Conservation (phyloP, 2,888 invertebrate genomes). For the Rhyacophila evoluta region DNA sequence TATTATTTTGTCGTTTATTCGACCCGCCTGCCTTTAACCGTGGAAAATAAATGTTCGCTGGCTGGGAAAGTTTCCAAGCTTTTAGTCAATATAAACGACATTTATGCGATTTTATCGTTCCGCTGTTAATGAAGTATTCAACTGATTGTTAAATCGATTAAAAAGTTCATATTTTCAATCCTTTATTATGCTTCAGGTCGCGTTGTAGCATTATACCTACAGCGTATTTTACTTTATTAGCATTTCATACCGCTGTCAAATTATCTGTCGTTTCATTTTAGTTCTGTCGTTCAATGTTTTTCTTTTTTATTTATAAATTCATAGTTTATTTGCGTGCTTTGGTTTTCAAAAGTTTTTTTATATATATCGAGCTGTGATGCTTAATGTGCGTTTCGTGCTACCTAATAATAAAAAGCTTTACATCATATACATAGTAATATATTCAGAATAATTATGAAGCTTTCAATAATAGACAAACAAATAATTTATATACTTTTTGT, state of each 20-base stretch:
- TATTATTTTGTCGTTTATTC: slow-evolving; percentile 18
- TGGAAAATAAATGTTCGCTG: slow-evolving; percentile 1
- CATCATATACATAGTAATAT: too few species aligned
- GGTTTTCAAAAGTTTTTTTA: too few species aligned
- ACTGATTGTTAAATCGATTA: slow-evolving; percentile 38
- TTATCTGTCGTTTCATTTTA: too few species aligned
- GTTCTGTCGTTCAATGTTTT: too few species aligned
- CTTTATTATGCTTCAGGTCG: neutral
- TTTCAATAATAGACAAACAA: too few species aligned
- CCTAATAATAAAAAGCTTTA: too few species aligned
- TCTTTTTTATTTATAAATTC: too few species aligned
- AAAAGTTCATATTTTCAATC: slow-evolving; percentile 14
- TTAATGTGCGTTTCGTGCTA: too few species aligned
- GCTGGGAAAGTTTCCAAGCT: slow-evolving; percentile 7
- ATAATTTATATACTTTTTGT: too few species aligned
- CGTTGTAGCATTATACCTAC: neutral
- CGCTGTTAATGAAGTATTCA: slow-evolving; percentile 46
- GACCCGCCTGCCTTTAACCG: neutral
- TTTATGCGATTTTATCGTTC: slow-evolving; percentile 40
- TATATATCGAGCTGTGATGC: too few species aligned
- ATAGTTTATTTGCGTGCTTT: too few species aligned
- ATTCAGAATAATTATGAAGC: too few species aligned
- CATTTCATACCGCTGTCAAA: neutral
- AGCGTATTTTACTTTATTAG: neutral
- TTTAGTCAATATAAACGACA: slow-evolving; percentile 22